A percentile compares a stretch with the other conserved stretches of the same genome.
Conservation (phyloP, 2,888 invertebrate genomes). For the Melipona bicolor region DNA sequence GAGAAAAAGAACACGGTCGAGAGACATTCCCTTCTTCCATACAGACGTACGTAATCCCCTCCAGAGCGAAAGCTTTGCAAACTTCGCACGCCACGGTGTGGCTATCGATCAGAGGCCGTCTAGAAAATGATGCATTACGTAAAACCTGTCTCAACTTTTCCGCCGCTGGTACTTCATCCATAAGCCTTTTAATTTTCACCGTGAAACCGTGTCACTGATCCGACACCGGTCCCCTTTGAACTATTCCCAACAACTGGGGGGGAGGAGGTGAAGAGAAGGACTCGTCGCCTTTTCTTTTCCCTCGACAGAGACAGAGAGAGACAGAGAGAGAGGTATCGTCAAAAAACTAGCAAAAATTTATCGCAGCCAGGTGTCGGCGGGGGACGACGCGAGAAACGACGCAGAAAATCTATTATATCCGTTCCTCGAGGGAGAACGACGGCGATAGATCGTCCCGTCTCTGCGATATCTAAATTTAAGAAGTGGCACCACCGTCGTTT, state of each 20-base stretch:
- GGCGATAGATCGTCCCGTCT: conserved; percentile 19
- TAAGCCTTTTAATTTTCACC: background rate
- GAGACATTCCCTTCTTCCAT: background rate
- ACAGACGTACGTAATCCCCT: background rate
- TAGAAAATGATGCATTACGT: conserved; percentile 30
- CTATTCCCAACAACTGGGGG: background rate
- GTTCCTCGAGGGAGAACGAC: conserved; percentile 1
- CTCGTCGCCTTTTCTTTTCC: too few species aligned
- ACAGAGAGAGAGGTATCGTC: too few species aligned
- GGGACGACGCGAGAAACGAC: conserved; percentile 8
- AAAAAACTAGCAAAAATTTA: conserved; percentile 32
- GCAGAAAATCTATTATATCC: conserved; percentile 40
- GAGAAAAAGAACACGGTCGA: background rate
- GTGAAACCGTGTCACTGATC: background rate
- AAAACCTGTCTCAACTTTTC: conserved; percentile 5
- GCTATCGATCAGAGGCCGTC: conserved; percentile 25
- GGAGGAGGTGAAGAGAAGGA: too few species aligned
- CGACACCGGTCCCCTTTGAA: background rate
- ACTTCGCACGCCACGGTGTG: conserved; percentile 6
- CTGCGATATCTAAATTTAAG: conserved; percentile 79
- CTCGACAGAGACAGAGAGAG: too few species aligned
- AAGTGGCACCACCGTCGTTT: conserved; percentile 69
- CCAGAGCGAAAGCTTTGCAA: background rate
- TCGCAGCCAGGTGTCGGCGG: conserved; percentile 23
- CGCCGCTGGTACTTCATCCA: background rate